Base-by-base conservation (phyloP, 2,113 vertebrate species). In the Nanger granti region DNA sequence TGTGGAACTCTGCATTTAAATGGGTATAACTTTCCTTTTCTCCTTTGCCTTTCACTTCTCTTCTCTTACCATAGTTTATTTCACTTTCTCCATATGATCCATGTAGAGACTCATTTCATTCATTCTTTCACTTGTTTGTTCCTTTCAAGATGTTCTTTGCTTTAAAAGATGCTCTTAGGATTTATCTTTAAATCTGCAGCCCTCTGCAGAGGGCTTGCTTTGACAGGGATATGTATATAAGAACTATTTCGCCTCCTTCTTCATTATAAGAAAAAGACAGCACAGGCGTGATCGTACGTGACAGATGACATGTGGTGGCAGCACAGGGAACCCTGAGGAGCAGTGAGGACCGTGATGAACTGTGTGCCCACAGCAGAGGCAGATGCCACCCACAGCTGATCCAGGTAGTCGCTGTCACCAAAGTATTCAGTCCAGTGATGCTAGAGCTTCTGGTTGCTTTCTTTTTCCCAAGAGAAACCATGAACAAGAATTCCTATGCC, bases 351-450 rank as follows among this genome's bases (percentile, higher is more conserved):
- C 0, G 8, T 1, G 10, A 28, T 11, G 8, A 41, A 2, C 37
- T 8, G 1, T 11, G 47, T 31, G 49, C 20, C 52, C 10, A 0
- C 34, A 13, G 3, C 6, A 37, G 28, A 31, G 9, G 22, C 7
- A 15, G 55, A 66, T n/a, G 52, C 44, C 7, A 7, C 29, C 86
- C 24, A 26, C 26, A 7, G 15, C 73, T 41, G 44, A 0, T 2
- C 26, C 66, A 0, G 41, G 22, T 1, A 5, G 41, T 5, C 7
- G 1, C 20, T 29, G 11, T 5, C 24, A 5, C 8, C 9, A 1
- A 3, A 47, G 26, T 6, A 1, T 4, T 37, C 41, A 34, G 41
- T 7, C 52, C 28, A 6, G 4, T 0, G 69, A 14, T 5, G 47
- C 47, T n/a, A 29, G 9, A 26, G 44, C 6, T 92, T 37, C 83